Evolutionary conservation across 1,140 invertebrate species (phyloP).

Genomic region (Pogonomyrmex californicus): DNA sequence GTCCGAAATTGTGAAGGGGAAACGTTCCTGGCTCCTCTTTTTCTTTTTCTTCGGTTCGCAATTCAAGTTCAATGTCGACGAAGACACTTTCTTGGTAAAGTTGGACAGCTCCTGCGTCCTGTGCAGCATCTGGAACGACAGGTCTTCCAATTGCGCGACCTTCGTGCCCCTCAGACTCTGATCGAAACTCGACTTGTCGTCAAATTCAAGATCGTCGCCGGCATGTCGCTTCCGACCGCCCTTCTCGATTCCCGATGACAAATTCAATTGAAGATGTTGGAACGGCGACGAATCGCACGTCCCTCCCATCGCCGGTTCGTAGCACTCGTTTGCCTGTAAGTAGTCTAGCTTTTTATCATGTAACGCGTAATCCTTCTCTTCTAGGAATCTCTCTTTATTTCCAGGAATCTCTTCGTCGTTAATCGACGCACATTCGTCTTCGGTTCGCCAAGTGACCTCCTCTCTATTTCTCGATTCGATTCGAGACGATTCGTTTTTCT

Average conservation of each 20-base stretch:
- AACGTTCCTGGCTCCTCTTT: conserved; percentile 77
- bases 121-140: conserved; percentile 51
- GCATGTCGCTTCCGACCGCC: neutral
- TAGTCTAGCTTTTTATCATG: neutral
- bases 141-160: conserved; percentile 65
- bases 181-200: neutral
- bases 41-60: conserved; percentile 59
- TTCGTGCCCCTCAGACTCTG: conserved; percentile 19
- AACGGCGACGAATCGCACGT: neutral
- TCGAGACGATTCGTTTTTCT: neutral
- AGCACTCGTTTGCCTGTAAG: neutral
- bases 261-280: neutral
- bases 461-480: neutral
- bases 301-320: neutral
- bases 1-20: conserved; percentile 80
- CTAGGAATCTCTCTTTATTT: neutral
- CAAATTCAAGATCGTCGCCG: neutral
- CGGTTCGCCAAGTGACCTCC: conserved; percentile 42
- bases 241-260: neutral
- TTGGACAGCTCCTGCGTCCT: conserved; percentile 38
- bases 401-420: conserved; percentile 15
- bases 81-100: conserved; percentile 30
- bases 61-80: conserved; percentile 72
- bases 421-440: conserved; percentile 31
- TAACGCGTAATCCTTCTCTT: neutral